Conservation (phyloP, 2,888 invertebrate genomes). For the Drosophila neotestacea region DNA sequence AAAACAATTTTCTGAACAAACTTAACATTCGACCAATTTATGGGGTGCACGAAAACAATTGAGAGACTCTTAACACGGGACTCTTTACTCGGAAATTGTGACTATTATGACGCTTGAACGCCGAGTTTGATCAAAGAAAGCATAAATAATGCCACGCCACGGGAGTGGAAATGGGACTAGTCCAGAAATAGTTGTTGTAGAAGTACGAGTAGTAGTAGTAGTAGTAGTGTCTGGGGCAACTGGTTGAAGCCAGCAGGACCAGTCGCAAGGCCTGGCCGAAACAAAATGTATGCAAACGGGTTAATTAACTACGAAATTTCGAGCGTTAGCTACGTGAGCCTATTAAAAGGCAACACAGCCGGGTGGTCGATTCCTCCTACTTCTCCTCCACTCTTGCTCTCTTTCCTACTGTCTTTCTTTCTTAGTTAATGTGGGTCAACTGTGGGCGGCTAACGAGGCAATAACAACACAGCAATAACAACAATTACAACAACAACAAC, state of each 20-base stretch:
- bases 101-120: slow-evolving; percentile 76
- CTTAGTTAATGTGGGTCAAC: slow-evolving; percentile 59
- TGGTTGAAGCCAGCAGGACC: slow-evolving; percentile 56
- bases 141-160: slow-evolving; percentile 73
- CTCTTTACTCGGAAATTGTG: slow-evolving; percentile 40
- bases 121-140: slow-evolving; percentile 78
- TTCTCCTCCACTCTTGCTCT: slow-evolving; percentile 22
- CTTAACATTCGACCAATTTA: slow-evolving; percentile 71
- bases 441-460: slow-evolving; percentile 73
- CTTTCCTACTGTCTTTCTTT: slow-evolving; percentile 22
- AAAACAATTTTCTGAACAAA: slow-evolving; percentile 63
- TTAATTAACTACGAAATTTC: slow-evolving; percentile 78
- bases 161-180: slow-evolving; percentile 38
- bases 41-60: slow-evolving; percentile 73
- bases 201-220: background rate
- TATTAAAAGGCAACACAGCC: slow-evolving; percentile 56
- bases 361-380: slow-evolving; percentile 60
- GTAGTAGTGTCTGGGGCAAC: slow-evolving; percentile 39
- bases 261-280: slow-evolving; percentile 38
- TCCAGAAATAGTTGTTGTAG: slow-evolving; percentile 1
- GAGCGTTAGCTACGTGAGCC: slow-evolving; percentile 61
- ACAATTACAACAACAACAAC: slow-evolving; percentile 19
- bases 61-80: slow-evolving; percentile 24
- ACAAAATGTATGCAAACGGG: slow-evolving; percentile 81
- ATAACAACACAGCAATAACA: slow-evolving; percentile 36